These are phyloP conservation scores for Cheilosia variabilis DNA, from an alignment of 2,888 invertebrate genomes.

Conservation along the genomic window DNA sequence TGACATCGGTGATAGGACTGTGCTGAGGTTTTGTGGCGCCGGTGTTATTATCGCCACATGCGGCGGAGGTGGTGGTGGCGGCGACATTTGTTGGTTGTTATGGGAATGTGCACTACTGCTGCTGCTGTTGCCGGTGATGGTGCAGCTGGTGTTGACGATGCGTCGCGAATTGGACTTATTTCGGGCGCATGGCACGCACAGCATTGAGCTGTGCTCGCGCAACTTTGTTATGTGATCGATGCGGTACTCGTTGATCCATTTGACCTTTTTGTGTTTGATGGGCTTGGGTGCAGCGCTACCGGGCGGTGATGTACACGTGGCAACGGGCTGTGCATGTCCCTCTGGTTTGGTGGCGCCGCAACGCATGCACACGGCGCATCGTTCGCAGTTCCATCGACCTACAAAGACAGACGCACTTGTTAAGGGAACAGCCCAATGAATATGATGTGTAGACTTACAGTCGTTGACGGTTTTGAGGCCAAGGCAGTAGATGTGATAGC, in stretches of 20 bases:
- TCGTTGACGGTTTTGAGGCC: slow-evolving; percentile 91
- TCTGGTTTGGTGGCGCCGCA: slow-evolving; percentile 86
- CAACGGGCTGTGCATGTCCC: slow-evolving; percentile 80
- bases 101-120: slow-evolving; percentile 40
- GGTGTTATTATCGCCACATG: slow-evolving; percentile 69
- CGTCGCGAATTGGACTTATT: slow-evolving; percentile 78
- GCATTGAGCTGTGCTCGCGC: slow-evolving; percentile 84
- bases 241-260: slow-evolving; percentile 83
- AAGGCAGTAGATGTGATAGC: slow-evolving; percentile 96
- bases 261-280: slow-evolving; percentile 80
- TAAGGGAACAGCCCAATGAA: neutral
- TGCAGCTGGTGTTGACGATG: slow-evolving; percentile 37
- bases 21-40: slow-evolving; percentile 75
- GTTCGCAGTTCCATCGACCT: slow-evolving; percentile 94
- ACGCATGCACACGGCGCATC: slow-evolving; percentile 89
- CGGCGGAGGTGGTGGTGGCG: slow-evolving; percentile 70
- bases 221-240: slow-evolving; percentile 82
- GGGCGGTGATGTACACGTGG: slow-evolving; percentile 74
- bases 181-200: slow-evolving; percentile 85
- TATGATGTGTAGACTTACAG: slow-evolving; percentile 84
- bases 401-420: slow-evolving; percentile 36
- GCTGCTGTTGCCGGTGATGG: neutral
- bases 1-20: slow-evolving; percentile 59
- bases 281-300: slow-evolving; percentile 75
- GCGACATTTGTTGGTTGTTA: slow-evolving; percentile 68